These are phyloP conservation scores for Leucoraja erinaceus DNA, from an alignment of 2,113 vertebrate genomes.

Conservation along the genomic window DNA sequence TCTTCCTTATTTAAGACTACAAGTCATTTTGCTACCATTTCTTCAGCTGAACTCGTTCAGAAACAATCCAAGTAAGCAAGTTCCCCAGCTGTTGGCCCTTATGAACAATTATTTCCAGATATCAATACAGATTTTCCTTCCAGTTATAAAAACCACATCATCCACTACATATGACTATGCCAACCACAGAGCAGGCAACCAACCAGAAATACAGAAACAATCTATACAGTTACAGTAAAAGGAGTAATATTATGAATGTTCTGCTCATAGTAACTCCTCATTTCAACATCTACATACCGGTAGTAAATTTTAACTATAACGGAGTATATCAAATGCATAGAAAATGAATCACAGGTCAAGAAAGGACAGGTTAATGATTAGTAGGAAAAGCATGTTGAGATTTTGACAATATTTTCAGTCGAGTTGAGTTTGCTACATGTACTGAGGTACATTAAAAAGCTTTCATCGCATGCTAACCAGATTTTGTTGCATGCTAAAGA, in stretches of 20 bases:
- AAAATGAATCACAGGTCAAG: neutral
- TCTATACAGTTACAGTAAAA: neutral
- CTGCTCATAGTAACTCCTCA: neutral
- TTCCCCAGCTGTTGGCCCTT: neutral
- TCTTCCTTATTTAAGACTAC: neutral
- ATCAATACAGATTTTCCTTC: neutral
- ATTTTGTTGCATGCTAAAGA: neutral
- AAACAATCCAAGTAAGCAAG: neutral
- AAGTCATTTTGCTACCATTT: neutral
- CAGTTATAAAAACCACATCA: neutral
- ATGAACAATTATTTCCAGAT: neutral
- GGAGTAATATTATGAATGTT: neutral
- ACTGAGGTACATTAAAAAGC: too few species aligned
- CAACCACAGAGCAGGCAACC: neutral
- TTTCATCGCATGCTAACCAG: too few species aligned
- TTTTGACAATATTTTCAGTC: neutral
- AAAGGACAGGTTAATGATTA: neutral
- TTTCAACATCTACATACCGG: neutral
- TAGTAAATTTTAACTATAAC: neutral
- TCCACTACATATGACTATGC: neutral
- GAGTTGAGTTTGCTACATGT: too few species aligned
- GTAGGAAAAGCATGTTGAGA: neutral
- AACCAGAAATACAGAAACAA: neutral
- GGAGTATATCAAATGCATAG: neutral
- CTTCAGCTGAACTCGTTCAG: neutral